A percentile compares a stretch with the other conserved stretches of the same genome.
Evolutionary conservation across 2,888 invertebrate genomes (phyloP).

Genomic region (Pandemis cinnamomeana): DNA sequence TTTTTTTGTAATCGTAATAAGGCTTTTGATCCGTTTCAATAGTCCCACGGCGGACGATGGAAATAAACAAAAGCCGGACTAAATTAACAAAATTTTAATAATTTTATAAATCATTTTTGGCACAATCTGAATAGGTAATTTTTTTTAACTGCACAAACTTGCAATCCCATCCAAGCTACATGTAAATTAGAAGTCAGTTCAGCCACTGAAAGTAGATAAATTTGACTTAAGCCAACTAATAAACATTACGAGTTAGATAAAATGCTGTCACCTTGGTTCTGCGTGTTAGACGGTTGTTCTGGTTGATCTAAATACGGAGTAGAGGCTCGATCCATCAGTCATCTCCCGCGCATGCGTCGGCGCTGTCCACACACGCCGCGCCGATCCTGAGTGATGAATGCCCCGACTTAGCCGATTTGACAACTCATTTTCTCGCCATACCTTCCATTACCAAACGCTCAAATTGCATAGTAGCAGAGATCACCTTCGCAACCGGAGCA

Average conservation of each 20-base stretch:
- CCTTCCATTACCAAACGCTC: conserved; percentile 77
- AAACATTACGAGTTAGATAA: not conserved
- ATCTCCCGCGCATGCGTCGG: conserved; percentile 45
- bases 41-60: not conserved
- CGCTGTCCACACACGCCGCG: conserved; percentile 45
- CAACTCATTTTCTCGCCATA: conserved; percentile 82
- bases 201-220: too few relatives aligned
- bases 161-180: too few relatives aligned
- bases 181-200: too few relatives aligned
- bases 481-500: conserved; percentile 76
- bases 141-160: too few relatives aligned
- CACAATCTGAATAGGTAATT: too few relatives aligned
- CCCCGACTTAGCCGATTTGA: conserved; percentile 69
- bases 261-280: conserved; percentile 34
- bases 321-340: conserved; percentile 54
- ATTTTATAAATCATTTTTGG: too few relatives aligned
- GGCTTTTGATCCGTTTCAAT: conserved; percentile 47
- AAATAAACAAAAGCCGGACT: conserved; percentile 11
- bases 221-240: too few relatives aligned
- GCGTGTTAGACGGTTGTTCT: conserved; percentile 14
- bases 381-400: conserved; percentile 70
- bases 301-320: conserved; percentile 50
- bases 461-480: conserved; percentile 77
- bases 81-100: conserved; percentile 11
- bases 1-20: conserved; percentile 61